Conservation (phyloP, 2,113 vertebrate genomes). For the Chascanopsetta lugubris region DNA sequence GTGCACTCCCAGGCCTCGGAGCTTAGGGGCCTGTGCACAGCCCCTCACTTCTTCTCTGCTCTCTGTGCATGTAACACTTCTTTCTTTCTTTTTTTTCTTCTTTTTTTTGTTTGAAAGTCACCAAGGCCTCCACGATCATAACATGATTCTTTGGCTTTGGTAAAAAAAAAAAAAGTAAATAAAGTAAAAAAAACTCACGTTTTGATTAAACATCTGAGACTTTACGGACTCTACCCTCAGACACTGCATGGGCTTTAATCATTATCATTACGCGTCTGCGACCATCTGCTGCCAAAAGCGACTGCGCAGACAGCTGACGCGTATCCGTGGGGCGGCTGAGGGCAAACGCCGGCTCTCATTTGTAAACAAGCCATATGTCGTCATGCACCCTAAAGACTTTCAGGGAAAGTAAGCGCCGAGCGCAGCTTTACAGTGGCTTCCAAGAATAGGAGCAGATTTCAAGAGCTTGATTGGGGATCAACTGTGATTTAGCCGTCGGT, state of each 20-base stretch:
- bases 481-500: slow-evolving; percentile 68
- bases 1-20: slow-evolving; percentile 69
- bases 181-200: too few relatives aligned
- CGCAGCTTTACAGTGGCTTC: slow-evolving; percentile 50
- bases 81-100: too few relatives aligned
- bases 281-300: slow-evolving; percentile 62
- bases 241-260: slow-evolving; percentile 43
- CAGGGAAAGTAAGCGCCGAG: slow-evolving; percentile 51
- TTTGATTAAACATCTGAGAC: slow-evolving; percentile 22
- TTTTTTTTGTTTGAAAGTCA: too few relatives aligned
- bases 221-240: neutral
- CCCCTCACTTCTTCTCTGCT: slow-evolving; percentile 30
- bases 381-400: slow-evolving; percentile 47
- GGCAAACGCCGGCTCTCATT: slow-evolving; percentile 46
- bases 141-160: too few relatives aligned
- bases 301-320: slow-evolving; percentile 58
- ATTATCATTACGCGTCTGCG: slow-evolving; percentile 47
- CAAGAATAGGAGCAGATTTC: slow-evolving; percentile 72
- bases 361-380: slow-evolving; percentile 63
- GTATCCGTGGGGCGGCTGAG: slow-evolving; percentile 32
- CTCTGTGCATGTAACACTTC: neutral
- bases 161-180: too few relatives aligned
- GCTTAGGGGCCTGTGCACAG: slow-evolving; percentile 60
- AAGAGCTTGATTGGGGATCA: slow-evolving; percentile 75
- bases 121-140: too few relatives aligned